phyloP scores from a whole-genome alignment of 2,888 invertebrate species.

The Netelia inedita region DNA sequence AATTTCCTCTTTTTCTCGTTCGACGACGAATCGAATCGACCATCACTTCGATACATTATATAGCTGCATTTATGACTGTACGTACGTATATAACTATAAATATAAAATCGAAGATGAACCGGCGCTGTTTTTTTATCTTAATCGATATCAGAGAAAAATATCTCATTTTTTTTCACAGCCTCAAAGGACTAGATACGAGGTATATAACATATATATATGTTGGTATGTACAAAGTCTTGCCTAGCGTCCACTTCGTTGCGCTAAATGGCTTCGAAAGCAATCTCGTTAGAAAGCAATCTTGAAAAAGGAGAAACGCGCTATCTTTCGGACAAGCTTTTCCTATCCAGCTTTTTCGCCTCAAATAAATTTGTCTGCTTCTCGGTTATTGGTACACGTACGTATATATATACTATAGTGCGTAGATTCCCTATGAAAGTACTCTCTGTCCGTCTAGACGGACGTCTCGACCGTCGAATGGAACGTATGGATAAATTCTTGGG shows the following conservation, averaged over 20 bases:
- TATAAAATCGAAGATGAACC: conserved; percentile 1
- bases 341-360: conserved; percentile 41
- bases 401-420: conserved; percentile 11
- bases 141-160: conserved; percentile 29
- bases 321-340: conserved; percentile 55
- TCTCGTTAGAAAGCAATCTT: conserved; percentile 65
- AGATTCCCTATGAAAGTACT: conserved; percentile 33
- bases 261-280: conserved; percentile 64
- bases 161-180: background rate
- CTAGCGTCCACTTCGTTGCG: conserved; percentile 51
- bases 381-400: conserved; percentile 48
- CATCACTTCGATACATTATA: conserved; percentile 34
- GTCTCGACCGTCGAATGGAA: conserved; percentile 34
- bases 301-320: conserved; percentile 59
- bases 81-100: background rate
- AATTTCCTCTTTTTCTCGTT: conserved; percentile 28
- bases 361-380: conserved; percentile 60
- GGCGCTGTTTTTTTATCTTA: background rate
- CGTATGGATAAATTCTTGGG: conserved; percentile 41
- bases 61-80: background rate
- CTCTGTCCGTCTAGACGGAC: conserved; percentile 57
- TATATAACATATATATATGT: background rate
- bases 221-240: conserved; percentile 5
- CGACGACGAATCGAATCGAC: conserved; percentile 31
- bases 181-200: background rate